Evolutionary conservation across 2,888 invertebrate species (phyloP), one percentile per base, ranked within the genome.

Genomic region (Capitulum mitella): DNA sequence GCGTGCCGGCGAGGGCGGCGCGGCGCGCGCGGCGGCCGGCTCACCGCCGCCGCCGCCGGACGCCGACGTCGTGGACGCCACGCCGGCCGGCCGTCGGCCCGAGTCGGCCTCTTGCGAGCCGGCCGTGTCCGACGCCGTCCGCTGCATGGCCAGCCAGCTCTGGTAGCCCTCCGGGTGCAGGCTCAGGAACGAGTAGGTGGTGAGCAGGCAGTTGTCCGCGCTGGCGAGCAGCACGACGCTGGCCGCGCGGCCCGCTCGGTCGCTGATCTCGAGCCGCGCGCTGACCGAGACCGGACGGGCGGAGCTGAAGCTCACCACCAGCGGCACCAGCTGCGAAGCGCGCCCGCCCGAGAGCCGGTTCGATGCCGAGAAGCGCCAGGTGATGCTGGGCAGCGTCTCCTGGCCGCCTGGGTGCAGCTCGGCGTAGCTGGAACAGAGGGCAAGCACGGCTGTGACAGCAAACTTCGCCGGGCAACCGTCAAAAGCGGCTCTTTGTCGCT

Each of bases 151-250:
- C 70, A 70, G 70, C 70, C 70, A 70, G 34, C 19, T 26, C 70
- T 70, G 70, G 37, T 70, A 70, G 37, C 70, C 37, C 37, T 70
- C 70, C 70, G 37, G 37, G 22, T 37, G 70, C 22, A 70, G 70
- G 26, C 70, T 70, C 19, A 70, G 34, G 37, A 70, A 70, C 34
- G 70, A 70, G 70, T 86, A 84, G 26, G 84, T 85, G 0, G 86
- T 84, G 43, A 86, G 78, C 29, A 84, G 81, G 80, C 84, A 84
- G 78, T 86, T 85, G 79, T 86, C 86, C 6, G 85, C 83, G 26
- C 83, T 82, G 0, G 82, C 85, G 37, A 82, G 82, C 32, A 85
- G 78, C 0, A 26, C 80, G 1, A 85, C 76, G 37, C 37, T 37
- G 37, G 32, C 70, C 3, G 37, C 10, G 37, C 70, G 70, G 70